Conservation (phyloP, 2,113 vertebrate genomes). For the Misgurnus anguillicaudatus region DNA sequence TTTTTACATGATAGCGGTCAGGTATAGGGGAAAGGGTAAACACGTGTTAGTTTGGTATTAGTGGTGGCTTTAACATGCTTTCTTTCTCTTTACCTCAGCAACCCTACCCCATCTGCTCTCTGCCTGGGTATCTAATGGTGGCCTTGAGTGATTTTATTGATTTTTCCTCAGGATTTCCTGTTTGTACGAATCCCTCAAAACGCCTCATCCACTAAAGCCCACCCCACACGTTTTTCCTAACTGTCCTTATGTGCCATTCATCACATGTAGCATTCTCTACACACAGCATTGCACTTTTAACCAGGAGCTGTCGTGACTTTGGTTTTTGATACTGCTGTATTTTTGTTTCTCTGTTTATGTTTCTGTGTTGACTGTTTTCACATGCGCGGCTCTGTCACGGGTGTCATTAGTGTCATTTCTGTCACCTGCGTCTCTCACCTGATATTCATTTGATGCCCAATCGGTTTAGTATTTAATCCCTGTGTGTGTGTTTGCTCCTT, state of each 20-base stretch:
- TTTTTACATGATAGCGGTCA: constrained; percentile 22
- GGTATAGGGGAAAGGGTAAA: constrained; percentile 28
- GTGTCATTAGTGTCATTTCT: too few species aligned
- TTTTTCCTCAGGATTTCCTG: constrained; percentile 43
- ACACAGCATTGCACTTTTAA: background rate
- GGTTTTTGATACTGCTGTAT: too few species aligned
- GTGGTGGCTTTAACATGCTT: constrained; percentile 29
- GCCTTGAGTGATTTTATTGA: constrained; percentile 41
- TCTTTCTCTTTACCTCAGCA: background rate
- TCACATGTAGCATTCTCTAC: background rate
- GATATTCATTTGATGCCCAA: too few species aligned
- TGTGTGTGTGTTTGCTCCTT: too few species aligned
- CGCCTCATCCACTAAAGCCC: background rate
- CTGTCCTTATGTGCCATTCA: background rate
- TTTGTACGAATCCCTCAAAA: constrained; percentile 8
- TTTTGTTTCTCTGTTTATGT: too few species aligned
- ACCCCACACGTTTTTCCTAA: background rate
- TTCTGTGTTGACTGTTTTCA: too few species aligned
- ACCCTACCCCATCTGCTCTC: background rate
- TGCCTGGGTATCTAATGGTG: constrained; percentile 33
- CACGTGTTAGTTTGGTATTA: constrained; percentile 43
- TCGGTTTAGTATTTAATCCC: too few species aligned
- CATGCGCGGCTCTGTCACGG: too few species aligned
- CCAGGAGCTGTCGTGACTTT: too few species aligned
- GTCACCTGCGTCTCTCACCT: too few species aligned